These are phyloP conservation scores for Camelus bactrianus DNA, from an alignment of 2,113 vertebrate genomes.

Conservation along the genomic window DNA sequence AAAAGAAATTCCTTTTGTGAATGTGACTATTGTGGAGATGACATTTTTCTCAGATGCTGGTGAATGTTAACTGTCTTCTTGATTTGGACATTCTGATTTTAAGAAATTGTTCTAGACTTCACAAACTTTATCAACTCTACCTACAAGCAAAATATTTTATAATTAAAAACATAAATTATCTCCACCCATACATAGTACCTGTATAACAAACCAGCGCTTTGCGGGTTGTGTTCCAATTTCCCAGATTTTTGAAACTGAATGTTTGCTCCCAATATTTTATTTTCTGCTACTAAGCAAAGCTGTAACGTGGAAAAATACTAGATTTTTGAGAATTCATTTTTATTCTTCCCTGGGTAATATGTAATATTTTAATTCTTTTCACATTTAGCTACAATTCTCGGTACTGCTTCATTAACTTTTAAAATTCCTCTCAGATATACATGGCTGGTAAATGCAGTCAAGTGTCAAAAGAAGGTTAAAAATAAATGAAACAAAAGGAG, in stretches of 20 bases:
- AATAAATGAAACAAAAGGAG: not conserved
- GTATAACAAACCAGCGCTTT: not conserved
- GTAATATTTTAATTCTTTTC: not conserved
- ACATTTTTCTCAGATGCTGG: constrained; percentile 9
- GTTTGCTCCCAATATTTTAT: not conserved
- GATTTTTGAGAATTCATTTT: not conserved
- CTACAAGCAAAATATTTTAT: not conserved
- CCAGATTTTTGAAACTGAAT: not conserved
- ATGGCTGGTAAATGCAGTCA: not conserved
- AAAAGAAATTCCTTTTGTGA: constrained; percentile 52
- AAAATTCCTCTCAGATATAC: not conserved
- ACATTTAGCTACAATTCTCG: not conserved
- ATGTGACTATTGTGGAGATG: not conserved
- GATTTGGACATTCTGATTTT: not conserved
- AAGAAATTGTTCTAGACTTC: not conserved
- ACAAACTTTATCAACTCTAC: not conserved
- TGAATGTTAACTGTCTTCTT: not conserved
- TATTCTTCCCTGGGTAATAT: not conserved
- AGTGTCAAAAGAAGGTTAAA: not conserved
- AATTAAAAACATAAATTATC: constrained; percentile 27
- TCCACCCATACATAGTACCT: not conserved
- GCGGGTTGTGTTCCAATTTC: not conserved
- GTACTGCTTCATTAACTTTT: not conserved
- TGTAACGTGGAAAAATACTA: not conserved
- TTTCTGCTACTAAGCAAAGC: not conserved